A percentile compares a stretch with the other conserved stretches of the same genome.
phyloP scores from a whole-genome alignment of 1,140 invertebrate genomes.

The Conopomorpha cramerella region DNA sequence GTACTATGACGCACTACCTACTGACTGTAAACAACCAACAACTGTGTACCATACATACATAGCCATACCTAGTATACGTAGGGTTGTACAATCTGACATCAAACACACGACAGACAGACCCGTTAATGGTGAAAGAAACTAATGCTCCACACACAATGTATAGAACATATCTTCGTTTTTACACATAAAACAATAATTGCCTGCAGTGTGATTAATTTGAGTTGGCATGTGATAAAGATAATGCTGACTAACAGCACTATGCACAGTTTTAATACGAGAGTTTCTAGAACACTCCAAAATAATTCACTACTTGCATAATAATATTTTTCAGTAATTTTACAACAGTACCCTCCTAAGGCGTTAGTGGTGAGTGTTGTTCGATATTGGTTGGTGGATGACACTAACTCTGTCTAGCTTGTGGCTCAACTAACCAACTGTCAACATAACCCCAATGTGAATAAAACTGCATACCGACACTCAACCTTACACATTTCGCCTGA shows the following conservation, averaged over 20 bases:
- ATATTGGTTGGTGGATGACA: conserved; percentile 40
- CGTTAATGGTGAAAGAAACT: conserved; percentile 7
- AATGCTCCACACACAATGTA: too few relatives aligned
- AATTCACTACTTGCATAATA: conserved; percentile 32
- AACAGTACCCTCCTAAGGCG: conserved; percentile 44
- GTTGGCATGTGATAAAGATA: not conserved
- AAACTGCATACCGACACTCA: too few relatives aligned
- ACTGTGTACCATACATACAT: conserved; percentile 4
- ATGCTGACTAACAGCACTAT: conserved; percentile 53
- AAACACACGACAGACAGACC: conserved; percentile 10
- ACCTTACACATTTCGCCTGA: too few relatives aligned
- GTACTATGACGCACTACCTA: conserved; percentile 16
- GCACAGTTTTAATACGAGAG: conserved; percentile 29
- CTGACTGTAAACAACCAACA: not conserved
- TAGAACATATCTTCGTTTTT: not conserved
- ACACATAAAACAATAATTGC: not conserved
- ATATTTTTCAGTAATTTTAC: conserved; percentile 46
- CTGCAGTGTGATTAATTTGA: not conserved
- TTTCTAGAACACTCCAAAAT: conserved; percentile 4
- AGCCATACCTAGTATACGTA: conserved; percentile 1
- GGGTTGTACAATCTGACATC: conserved; percentile 4
- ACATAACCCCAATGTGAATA: too few relatives aligned
- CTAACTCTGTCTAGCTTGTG: conserved; percentile 26
- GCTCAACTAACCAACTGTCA: conserved; percentile 27
- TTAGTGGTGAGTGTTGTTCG: conserved; percentile 57